Conservation (phyloP, 2,113 vertebrate species). For the Limnothrissa miodon region DNA sequence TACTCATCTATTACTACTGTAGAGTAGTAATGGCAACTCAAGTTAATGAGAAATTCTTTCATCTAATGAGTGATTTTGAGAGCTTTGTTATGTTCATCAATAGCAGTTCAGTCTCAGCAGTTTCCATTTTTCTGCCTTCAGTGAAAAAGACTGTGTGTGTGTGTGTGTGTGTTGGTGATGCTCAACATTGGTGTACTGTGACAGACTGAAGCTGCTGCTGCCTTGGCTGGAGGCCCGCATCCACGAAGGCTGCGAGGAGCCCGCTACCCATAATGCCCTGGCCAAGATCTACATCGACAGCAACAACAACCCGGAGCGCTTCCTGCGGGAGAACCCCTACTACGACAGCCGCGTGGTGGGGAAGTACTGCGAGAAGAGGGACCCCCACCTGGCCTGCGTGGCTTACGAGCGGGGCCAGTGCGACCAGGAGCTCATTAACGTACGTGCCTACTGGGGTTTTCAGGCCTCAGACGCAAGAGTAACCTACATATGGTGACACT, state of each 20-base stretch:
- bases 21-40: no score
- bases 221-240: conserved; percentile 98
- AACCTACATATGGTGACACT: background rate
- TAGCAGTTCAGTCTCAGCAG: background rate
- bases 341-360: conserved; percentile 98
- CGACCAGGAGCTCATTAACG: conserved; percentile 95
- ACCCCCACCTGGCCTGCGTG: conserved; percentile 96
- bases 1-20: no score
- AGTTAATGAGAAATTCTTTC: no score
- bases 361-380: conserved; percentile 98
- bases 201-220: conserved; percentile 91
- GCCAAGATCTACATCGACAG: conserved; percentile 99
- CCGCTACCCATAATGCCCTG: conserved; percentile 95
- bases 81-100: no score
- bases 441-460: conserved; percentile 61
- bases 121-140: background rate
- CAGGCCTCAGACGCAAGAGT: background rate
- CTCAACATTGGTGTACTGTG: conserved; percentile 12
- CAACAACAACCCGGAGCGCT: conserved; percentile 98
- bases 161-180: background rate
- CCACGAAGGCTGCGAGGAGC: conserved; percentile 96
- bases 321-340: conserved; percentile 93
- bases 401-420: conserved; percentile 97
- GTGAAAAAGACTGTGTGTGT: background rate
- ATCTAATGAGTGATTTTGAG: background rate